Conservation (phyloP, 2,113 vertebrate species). For the Silurus glanis region DNA sequence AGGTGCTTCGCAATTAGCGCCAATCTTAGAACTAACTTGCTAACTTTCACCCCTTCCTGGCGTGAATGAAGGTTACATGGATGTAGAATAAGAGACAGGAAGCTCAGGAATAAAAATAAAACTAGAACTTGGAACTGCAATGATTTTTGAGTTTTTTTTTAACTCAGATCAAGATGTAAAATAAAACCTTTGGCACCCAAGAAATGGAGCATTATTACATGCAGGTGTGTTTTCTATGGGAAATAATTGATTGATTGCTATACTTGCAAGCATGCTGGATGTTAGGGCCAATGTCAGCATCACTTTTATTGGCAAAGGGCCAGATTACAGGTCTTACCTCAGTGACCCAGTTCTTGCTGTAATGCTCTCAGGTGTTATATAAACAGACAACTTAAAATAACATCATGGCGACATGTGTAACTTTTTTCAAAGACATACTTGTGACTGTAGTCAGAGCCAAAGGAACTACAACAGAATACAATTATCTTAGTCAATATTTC, state of each 20-base stretch:
- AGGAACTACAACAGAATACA: neutral
- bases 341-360: constrained; percentile 41
- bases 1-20: neutral
- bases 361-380: constrained; percentile 48
- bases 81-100: constrained; percentile 47
- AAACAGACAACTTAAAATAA: constrained; percentile 42
- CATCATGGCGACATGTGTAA: neutral
- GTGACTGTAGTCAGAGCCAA: neutral
- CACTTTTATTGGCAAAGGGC: constrained; percentile 6
- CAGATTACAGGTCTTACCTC: constrained; percentile 18
- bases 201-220: neutral
- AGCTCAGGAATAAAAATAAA: constrained; percentile 48
- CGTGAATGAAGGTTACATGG: constrained; percentile 52
- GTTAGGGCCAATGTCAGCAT: neutral
- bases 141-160: no score
- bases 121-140: neutral
- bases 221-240: neutral
- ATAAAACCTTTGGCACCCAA: neutral
- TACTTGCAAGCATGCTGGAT: neutral
- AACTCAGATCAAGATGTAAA: neutral
- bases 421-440: constrained; percentile 35
- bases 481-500: neutral
- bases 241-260: neutral
- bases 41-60: constrained; percentile 37
- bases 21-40: neutral